Conservation (phyloP, 2,797 vertebrate genomes). For the Pangasius sanitwongsei region DNA sequence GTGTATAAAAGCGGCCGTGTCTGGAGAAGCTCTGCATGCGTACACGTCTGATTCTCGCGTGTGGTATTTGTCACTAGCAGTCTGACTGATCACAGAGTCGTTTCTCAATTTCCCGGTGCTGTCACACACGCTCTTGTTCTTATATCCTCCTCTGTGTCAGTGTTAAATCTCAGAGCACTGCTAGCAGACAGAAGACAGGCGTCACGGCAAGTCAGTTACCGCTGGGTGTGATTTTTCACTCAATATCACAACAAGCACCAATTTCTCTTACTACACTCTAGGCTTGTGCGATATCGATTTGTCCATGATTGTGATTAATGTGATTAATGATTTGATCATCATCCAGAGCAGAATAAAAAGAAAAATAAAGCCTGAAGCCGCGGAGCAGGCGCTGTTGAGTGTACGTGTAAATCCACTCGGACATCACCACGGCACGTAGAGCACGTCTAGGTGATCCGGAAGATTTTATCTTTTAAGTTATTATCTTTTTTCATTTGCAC, state of each 20-base stretch:
- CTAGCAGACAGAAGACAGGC: constrained; percentile 34
- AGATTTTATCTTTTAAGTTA: background rate
- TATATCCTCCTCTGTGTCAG: constrained; percentile 2
- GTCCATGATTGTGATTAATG: background rate
- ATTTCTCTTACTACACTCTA: background rate
- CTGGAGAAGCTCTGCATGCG: constrained; percentile 15
- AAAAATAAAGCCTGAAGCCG: background rate
- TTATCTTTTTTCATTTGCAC: background rate
- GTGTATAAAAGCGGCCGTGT: background rate
- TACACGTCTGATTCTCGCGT: background rate
- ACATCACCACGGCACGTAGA: background rate
- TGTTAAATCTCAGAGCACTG: constrained; percentile 5
- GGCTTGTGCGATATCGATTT: no score
- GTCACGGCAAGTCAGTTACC: constrained; percentile 24
- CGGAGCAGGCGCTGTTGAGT: background rate
- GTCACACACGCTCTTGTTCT: constrained; percentile 6
- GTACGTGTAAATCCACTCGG: background rate
- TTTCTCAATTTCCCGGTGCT: constrained; percentile 12
- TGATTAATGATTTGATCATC: background rate
- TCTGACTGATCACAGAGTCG: constrained; percentile 23
- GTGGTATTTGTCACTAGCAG: constrained; percentile 21
- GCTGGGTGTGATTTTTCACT: background rate
- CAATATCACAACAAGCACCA: background rate
- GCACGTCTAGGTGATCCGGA: background rate
- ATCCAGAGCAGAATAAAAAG: background rate